Evolutionary conservation across 2,113 vertebrate species (phyloP).

Genomic region (Pygoscelis adeliae): DNA sequence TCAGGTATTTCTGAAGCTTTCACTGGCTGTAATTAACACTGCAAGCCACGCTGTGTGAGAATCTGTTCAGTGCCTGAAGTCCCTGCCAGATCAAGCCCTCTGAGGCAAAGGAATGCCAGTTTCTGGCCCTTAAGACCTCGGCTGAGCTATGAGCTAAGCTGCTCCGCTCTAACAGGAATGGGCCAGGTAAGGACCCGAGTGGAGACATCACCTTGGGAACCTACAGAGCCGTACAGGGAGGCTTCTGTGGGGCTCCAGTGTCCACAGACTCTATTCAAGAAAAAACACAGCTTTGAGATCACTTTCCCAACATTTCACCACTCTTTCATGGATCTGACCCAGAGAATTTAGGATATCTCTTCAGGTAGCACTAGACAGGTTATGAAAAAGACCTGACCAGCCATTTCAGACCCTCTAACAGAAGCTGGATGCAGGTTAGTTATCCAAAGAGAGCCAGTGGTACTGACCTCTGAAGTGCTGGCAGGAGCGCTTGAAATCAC

Average conservation of each 20-base stretch:
- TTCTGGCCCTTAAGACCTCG: not conserved
- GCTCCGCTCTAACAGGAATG: not conserved
- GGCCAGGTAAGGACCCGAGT: not conserved
- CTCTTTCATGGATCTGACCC: not conserved
- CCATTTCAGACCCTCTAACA: conserved; percentile 59
- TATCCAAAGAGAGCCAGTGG: conserved; percentile 17
- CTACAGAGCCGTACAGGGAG: not conserved
- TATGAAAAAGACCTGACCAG: not conserved
- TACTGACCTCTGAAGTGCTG: conserved; percentile 43
- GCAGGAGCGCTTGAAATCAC: not conserved
- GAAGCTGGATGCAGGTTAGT: conserved; percentile 50
- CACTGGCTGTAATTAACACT: not conserved
- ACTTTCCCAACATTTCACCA: not conserved
- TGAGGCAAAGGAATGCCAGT: not conserved
- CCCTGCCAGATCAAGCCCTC: not conserved
- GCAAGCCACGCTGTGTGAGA: not conserved
- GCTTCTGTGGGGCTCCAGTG: not conserved
- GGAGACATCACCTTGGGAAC: rapidly evolving
- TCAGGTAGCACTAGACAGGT: not conserved
- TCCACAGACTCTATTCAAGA: not conserved
- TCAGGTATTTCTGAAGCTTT: not conserved
- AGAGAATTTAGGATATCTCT: not conserved
- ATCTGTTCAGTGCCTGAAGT: not conserved
- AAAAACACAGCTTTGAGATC: not conserved
- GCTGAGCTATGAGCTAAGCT: not conserved